Conservation (phyloP, 2,888 invertebrate species). For the Sisyra nigra region DNA sequence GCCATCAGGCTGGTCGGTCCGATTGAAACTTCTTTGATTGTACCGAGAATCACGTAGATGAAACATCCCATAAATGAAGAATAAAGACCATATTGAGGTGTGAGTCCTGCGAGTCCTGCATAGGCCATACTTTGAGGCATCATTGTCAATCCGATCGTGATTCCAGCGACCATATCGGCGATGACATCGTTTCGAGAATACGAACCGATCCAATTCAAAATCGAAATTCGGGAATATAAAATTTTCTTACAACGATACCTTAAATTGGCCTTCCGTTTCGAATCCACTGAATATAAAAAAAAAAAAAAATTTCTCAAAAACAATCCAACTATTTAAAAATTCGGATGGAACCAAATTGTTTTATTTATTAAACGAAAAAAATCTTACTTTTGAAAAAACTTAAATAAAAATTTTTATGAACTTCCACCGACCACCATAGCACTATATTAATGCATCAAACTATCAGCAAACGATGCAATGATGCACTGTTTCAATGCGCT, state of each 20-base stretch:
- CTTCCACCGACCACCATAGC: too few species aligned
- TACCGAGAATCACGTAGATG: constrained; percentile 75
- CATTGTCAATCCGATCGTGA: constrained; percentile 79
- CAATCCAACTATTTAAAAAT: too few species aligned
- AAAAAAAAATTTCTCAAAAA: too few species aligned
- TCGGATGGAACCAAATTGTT: background rate
- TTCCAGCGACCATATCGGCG: constrained; percentile 73
- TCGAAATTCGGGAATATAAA: constrained; percentile 25
- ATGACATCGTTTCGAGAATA: constrained; percentile 52
- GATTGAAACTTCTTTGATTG: constrained; percentile 71
- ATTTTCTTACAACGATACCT: too few species aligned
- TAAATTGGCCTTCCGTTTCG: too few species aligned
- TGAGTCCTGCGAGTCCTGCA: constrained; percentile 68
- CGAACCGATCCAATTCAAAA: constrained; percentile 46
- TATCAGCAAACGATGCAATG: too few species aligned
- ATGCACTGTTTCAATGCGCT: too few species aligned
- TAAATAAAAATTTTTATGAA: background rate
- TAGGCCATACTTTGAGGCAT: constrained; percentile 91
- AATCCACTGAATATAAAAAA: too few species aligned
- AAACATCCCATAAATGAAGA: constrained; percentile 82
- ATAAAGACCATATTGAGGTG: constrained; percentile 84
- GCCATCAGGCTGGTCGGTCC: constrained; percentile 93
- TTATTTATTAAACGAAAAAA: background rate
- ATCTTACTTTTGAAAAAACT: background rate
- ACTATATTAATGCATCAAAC: too few species aligned